phyloP scores from a whole-genome alignment of 1,140 invertebrate species.

The Calephelis nemesis region DNA sequence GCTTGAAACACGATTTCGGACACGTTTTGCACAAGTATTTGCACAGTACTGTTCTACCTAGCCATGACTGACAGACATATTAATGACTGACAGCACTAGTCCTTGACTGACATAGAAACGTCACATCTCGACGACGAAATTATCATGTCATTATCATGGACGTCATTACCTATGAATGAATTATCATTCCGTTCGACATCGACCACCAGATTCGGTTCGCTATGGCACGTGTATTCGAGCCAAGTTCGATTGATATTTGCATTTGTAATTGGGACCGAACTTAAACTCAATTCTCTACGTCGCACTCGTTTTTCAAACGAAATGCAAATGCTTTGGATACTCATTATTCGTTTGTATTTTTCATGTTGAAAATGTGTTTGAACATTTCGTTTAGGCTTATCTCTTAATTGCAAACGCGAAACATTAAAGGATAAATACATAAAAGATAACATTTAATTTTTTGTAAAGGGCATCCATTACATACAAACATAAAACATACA shows the following conservation, averaged over 20 bases:
- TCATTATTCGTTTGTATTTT: conserved; percentile 5
- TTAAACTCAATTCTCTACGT: conserved; percentile 4
- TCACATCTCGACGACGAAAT: no score
- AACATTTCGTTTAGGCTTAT: background rate
- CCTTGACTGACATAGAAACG: no score
- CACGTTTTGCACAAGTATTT: no score
- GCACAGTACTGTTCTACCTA: no score
- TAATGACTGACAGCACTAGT: no score
- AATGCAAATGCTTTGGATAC: conserved; percentile 9
- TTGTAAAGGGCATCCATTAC: background rate
- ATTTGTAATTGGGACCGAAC: conserved; percentile 12
- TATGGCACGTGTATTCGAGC: background rate
- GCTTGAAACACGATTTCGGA: no score
- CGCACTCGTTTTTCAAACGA: conserved; percentile 10
- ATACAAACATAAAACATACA: no score
- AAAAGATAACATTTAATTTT: conserved; percentile 1
- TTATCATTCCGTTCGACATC: conserved; percentile 1
- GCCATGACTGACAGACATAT: no score
- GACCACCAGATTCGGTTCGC: conserved; percentile 3
- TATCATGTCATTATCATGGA: no score
- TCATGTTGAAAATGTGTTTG: background rate
- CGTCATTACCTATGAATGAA: background rate
- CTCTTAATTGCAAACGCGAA: background rate
- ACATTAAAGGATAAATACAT: conserved; percentile 1
- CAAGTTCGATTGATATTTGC: conserved; percentile 16